Evolutionary conservation across 2,113 vertebrate species (phyloP), one percentile per base, ranked within the genome.

Genomic region (Ardeotis arabs): DNA sequence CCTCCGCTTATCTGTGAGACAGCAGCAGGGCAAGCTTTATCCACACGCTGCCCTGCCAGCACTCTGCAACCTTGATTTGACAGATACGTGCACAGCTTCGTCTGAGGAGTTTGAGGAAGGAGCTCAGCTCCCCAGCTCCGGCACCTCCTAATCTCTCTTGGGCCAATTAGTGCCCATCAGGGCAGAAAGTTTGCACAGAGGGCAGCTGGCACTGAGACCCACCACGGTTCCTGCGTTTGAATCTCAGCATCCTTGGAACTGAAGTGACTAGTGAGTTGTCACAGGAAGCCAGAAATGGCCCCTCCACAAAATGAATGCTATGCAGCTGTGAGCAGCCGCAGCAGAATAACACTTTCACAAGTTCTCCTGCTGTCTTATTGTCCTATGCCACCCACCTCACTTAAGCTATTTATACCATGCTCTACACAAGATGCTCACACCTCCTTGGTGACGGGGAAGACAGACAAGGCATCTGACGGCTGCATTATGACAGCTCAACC

Each of bases 381-480:
- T 89, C 84, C 80, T 89, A 41, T 81, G 91, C 73, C 90, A 96
- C 82, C 89, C 74, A 76, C 89, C 66, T 92, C 67, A 21, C 74
- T 89, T 44, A 18, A 59, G 93, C 58, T 84, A 44, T 74, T 85
- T 94, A 77, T 53, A 63, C 49, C 1, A 0, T 59, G 41, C 45
- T 50, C 58, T 73, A 50, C 78, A 70, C 45, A 67, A 91, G 28
- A 91, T 27, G 33, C 67, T 92, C 44, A 62, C 63, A 66, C 24
- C 55, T 95, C 81, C 70, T 85, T 39, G 91, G 66, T 87, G 58
- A 83, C 0, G 0, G 10, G 53, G 58, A 79, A 73, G 86, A 76
- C 41, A 92, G 78, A 66, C 58, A 62, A 75, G 81, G 58, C 1
- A 0, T 84, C 84, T 89, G 60, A 75, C 60, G 47, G 25, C 39